A percentile compares a stretch with the other conserved stretches of the same genome.
These are phyloP conservation scores for Troides oblongomaculatus DNA, from an alignment of 2,888 invertebrate genomes.

Conservation along the genomic window DNA sequence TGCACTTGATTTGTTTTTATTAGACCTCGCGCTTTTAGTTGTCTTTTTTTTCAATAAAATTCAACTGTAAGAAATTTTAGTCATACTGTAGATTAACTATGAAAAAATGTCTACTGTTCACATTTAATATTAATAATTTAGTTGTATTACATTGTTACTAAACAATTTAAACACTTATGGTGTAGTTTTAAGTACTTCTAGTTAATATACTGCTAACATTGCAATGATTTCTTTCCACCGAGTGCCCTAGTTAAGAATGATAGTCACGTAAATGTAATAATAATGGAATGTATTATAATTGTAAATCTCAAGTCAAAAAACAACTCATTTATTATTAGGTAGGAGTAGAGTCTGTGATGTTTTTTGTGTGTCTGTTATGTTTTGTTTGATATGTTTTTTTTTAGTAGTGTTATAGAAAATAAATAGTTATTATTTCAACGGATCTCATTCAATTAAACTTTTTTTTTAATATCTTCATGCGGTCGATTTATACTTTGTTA, in stretches of 20 bases:
- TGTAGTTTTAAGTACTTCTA: neutral
- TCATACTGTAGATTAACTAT: no score
- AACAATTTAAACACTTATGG: neutral
- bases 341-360: constrained; percentile 74
- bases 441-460: constrained; percentile 23
- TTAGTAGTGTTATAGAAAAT: constrained; percentile 32
- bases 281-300: constrained; percentile 45
- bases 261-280: constrained; percentile 54
- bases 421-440: constrained; percentile 18
- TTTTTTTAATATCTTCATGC: neutral
- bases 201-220: neutral
- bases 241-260: constrained; percentile 64
- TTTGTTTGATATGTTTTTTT: constrained; percentile 32
- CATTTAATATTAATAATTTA: constrained; percentile 1
- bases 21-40: no score
- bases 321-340: constrained; percentile 59
- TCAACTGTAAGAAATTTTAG: no score
- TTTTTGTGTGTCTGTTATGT: constrained; percentile 53
- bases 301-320: constrained; percentile 59
- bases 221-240: constrained; percentile 39
- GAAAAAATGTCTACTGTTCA: no score
- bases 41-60: no score
- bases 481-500: constrained; percentile 29
- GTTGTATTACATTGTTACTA: neutral
- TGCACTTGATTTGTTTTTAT: no score